phyloP scores from a whole-genome alignment of 2,888 invertebrate genomes.

The Conomelus anceps region DNA sequence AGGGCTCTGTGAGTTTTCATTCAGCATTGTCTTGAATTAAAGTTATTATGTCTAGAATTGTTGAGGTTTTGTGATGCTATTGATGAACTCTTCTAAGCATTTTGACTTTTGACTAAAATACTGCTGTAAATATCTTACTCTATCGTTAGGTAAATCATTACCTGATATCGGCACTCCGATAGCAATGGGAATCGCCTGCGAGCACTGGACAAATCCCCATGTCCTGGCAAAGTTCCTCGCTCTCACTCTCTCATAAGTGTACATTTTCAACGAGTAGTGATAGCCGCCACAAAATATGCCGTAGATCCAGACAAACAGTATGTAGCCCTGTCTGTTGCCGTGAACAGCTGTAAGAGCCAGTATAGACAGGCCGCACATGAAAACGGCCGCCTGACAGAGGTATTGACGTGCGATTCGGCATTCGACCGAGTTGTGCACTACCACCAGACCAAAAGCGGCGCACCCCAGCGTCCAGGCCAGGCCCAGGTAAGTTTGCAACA shows the following conservation, averaged over 20 bases:
- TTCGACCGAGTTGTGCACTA: slow-evolving; percentile 75
- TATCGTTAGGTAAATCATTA: slow-evolving; percentile 39
- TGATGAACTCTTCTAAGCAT: no score
- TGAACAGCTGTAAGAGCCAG: slow-evolving; percentile 70
- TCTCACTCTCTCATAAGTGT: slow-evolving; percentile 78
- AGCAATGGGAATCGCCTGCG: slow-evolving; percentile 76
- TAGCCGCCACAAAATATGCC: slow-evolving; percentile 84
- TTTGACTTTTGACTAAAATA: no score
- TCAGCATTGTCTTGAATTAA: no score
- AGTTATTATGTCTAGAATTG: no score
- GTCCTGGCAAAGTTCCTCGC: slow-evolving; percentile 80
- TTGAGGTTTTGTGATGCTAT: no score
- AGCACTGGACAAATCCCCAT: slow-evolving; percentile 84
- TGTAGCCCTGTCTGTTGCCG: slow-evolving; percentile 68
- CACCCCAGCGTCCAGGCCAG: slow-evolving; percentile 78
- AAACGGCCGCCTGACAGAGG: slow-evolving; percentile 65
- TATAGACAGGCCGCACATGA: slow-evolving; percentile 69
- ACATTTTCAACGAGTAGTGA: slow-evolving; percentile 82
- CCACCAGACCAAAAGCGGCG: slow-evolving; percentile 70
- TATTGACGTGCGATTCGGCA: slow-evolving; percentile 81
- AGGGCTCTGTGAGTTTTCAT: no score
- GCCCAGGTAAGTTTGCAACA: slow-evolving; percentile 69
- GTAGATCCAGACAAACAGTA: slow-evolving; percentile 74
- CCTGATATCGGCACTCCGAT: slow-evolving; percentile 79
- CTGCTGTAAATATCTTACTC: no score